Percentiles rank a stretch among this genome's conserved stretches.
Conservation (phyloP, 2,888 invertebrate species). For the Melanophora roralis region DNA sequence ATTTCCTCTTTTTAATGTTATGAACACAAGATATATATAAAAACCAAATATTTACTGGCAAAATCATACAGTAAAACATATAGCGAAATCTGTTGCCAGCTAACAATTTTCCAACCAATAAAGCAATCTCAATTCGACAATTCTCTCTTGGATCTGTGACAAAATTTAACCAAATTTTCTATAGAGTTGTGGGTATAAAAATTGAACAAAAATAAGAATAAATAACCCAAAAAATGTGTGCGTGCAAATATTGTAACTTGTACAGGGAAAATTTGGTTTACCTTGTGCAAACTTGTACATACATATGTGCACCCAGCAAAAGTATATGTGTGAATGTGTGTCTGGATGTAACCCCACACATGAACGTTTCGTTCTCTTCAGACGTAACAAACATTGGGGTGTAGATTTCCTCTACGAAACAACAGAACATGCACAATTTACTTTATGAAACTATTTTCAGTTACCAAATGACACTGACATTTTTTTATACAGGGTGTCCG, state of each 20-base stretch:
- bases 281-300: not conserved
- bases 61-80: constrained; percentile 18
- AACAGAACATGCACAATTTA: too few species aligned
- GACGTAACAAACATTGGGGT: constrained; percentile 7
- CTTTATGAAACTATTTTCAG: too few species aligned
- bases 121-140: constrained; percentile 47
- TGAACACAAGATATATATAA: not conserved
- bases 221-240: not conserved
- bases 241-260: too few species aligned
- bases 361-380: not conserved
- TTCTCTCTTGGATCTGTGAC: constrained; percentile 12
- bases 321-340: not conserved
- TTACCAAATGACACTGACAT: too few species aligned
- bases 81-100: constrained; percentile 55
- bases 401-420: not conserved
- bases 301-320: too few species aligned
- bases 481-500: too few species aligned
- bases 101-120: constrained; percentile 61
- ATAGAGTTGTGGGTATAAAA: not conserved
- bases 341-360: not conserved
- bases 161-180: constrained; percentile 43
- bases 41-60: too few species aligned
- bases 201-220: not conserved
- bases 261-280: not conserved
- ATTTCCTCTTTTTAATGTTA: not conserved